Evolutionary conservation across 2,797 vertebrate genomes (phyloP).

Genomic region (Pogoniulus pusillus): DNA sequence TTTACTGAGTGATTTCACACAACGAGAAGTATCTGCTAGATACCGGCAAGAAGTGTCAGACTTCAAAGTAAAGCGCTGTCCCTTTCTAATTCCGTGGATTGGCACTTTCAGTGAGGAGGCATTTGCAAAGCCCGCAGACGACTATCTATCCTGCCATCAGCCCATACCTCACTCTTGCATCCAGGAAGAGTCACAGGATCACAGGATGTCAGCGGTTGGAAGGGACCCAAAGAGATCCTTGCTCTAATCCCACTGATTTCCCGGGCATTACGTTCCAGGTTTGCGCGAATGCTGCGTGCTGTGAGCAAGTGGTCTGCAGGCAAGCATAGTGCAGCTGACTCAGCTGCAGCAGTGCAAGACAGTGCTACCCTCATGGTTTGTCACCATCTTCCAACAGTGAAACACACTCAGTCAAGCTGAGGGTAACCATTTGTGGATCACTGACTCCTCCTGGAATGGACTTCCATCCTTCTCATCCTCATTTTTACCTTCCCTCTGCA

Average conservation of each 20-base stretch:
- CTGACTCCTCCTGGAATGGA: background rate
- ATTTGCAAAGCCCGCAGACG: background rate
- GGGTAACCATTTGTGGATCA: background rate
- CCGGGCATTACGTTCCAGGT: accelerated
- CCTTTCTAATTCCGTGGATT: background rate
- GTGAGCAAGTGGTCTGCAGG: background rate
- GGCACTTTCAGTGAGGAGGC: background rate
- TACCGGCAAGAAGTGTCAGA: slow-evolving; percentile 44
- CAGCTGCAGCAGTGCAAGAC: background rate
- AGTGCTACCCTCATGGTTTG: accelerated
- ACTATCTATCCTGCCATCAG: background rate
- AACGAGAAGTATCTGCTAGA: slow-evolving; percentile 23
- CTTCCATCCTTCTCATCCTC: background rate
- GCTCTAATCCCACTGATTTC: background rate
- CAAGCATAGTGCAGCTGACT: background rate
- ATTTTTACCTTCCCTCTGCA: background rate
- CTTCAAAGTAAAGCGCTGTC: slow-evolving; percentile 24
- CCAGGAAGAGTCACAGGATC: background rate
- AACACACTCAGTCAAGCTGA: background rate
- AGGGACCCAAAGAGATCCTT: too few species aligned
- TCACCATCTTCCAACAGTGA: background rate
- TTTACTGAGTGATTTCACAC: slow-evolving; percentile 34
- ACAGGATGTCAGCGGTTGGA: too few species aligned
- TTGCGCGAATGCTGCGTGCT: accelerated
- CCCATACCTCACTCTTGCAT: background rate